Evolutionary conservation across 2,797 vertebrate species (phyloP), one percentile per base, ranked within the genome.

Genomic region (Hephaestus fuliginosus): DNA sequence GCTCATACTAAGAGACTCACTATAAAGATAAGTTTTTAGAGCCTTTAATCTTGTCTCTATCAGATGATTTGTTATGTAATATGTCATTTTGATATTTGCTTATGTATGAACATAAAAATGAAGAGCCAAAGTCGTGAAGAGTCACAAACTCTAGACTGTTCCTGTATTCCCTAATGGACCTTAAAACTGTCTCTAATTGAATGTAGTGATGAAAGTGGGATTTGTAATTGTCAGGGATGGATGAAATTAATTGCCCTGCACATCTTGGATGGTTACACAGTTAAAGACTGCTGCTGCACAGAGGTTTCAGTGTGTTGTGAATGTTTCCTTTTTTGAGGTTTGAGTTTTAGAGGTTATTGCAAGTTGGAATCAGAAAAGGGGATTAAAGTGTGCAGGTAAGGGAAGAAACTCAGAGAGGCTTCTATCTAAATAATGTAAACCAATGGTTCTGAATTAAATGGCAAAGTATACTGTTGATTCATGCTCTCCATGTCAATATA

Each of bases 201-300:
- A 77, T 48, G 20, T 28, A 44, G 12, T 69, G 57, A 65, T 78
- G 22, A 52, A 68, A 64, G 56, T 36, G 44, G 39, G 64, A 69
- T 70, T 44, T 74, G 28, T 65, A 73, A 77, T 66, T 56, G n/a
- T 77, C 30, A 58, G 44, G 30, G 17, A 48, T 79, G 41, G 68
- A 60, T 79, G 41, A 46, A 64, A 69, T 76, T 25, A 55, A 61
- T 62, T 55, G 33, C 22, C 69, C 30, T 17, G 30, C 36, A 15
- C 43, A 69, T 58, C 63, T 64, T 22, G 53, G 28, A 30, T 77
- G 41, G 57, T 71, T 67, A 52, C 49, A 69, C 58, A 66, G 67
- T 66, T 22, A 60, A 39, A 15, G 20, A n/a, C n/a, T 41, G 28
- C 39, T 30, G 18, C 52, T 25, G 18, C 61, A 22, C 10, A 43